Evolutionary conservation across 2,113 vertebrate genomes (phyloP).

Genomic region (Paralichthys olivaceus): DNA sequence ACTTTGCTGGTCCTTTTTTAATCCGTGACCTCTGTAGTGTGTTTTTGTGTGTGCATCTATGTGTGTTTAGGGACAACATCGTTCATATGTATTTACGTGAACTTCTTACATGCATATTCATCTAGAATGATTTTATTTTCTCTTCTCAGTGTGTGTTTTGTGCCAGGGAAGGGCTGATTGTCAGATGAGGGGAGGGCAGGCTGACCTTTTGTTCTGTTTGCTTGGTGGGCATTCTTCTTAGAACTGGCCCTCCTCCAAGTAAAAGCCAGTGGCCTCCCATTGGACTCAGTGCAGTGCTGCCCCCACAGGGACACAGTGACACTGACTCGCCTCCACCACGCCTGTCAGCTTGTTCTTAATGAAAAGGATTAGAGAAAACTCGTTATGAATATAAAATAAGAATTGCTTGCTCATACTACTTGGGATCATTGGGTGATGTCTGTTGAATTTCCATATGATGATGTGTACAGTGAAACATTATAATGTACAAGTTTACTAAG

Average conservation of each 20-base stretch:
- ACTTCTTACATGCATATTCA: neutral
- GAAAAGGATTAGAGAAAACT: too few species aligned
- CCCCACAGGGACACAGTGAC: conserved; percentile 35
- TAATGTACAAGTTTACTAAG: too few species aligned
- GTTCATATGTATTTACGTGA: neutral
- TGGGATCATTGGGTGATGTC: neutral
- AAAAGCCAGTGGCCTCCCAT: conserved; percentile 42
- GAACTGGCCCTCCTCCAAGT: conserved; percentile 65
- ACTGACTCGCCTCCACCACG: conserved; percentile 18
- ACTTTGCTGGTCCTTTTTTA: neutral
- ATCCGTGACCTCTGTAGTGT: conserved; percentile 26
- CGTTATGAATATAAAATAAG: too few species aligned
- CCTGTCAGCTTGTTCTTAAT: conserved; percentile 8
- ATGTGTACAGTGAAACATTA: neutral
- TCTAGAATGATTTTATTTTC: conserved; percentile 10
- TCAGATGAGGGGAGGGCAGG: conserved; percentile 49
- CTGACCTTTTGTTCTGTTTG: conserved; percentile 79
- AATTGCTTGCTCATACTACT: neutral
- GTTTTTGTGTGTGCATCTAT: neutral
- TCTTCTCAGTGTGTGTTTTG: conserved; percentile 19
- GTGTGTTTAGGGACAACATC: neutral
- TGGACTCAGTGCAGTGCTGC: conserved; percentile 44
- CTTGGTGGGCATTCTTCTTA: conserved; percentile 78
- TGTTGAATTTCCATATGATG: neutral
- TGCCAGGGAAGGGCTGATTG: conserved; percentile 20